These are phyloP conservation scores for Rotaria magnacalcarata DNA, from an alignment of 2,888 invertebrate genomes.

Conservation along the genomic window DNA sequence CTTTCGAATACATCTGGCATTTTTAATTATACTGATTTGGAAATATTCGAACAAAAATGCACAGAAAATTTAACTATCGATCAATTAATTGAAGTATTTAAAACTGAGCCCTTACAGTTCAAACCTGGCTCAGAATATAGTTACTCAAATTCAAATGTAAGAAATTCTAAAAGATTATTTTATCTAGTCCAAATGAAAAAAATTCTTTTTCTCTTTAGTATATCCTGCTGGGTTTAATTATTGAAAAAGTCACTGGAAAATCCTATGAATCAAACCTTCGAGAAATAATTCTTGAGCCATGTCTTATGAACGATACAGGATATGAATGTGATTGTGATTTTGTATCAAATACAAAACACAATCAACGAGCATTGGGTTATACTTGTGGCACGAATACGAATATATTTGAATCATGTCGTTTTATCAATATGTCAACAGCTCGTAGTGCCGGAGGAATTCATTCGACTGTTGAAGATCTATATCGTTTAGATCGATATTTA, in stretches of 20 bases:
- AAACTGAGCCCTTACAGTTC: background rate
- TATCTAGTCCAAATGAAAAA: background rate
- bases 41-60: background rate
- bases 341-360: background rate
- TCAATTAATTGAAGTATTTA: background rate
- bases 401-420: background rate
- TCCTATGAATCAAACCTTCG: background rate
- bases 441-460: background rate
- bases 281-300: conserved; percentile 19
- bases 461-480: conserved; percentile 18
- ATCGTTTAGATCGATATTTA: background rate
- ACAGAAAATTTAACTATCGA: background rate
- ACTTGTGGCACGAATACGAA: background rate
- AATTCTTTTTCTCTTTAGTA: background rate
- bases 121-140: background rate
- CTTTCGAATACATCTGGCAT: conserved; percentile 23
- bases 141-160: conserved; percentile 35
- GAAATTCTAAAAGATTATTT: too few relatives aligned
- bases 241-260: conserved; percentile 27
- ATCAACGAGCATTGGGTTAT: background rate
- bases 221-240: conserved; percentile 8
- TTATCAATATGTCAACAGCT: conserved; percentile 26
- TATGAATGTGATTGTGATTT: background rate
- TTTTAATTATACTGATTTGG: background rate
- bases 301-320: background rate